Evolutionary conservation across 2,113 vertebrate species (phyloP).

Genomic region (Macquaria ambigua): DNA sequence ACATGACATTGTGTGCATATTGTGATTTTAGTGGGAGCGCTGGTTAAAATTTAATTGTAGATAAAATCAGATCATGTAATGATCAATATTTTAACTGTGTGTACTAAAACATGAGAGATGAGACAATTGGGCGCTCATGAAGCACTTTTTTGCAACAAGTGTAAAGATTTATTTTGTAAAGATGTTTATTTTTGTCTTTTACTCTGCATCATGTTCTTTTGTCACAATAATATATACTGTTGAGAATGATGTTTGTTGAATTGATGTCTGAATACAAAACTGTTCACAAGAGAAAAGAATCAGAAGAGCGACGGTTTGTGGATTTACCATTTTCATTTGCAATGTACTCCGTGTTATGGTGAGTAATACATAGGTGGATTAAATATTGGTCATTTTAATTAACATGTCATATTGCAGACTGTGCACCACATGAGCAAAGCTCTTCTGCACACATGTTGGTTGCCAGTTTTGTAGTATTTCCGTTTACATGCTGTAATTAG

Average conservation of each 20-base stretch:
- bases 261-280: constrained; percentile 56
- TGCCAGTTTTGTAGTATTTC: constrained; percentile 37
- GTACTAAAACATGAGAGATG: constrained; percentile 51
- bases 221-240: constrained; percentile 72
- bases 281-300: constrained; percentile 10
- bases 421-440: constrained; percentile 12
- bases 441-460: constrained; percentile 19
- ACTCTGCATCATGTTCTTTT: constrained; percentile 71
- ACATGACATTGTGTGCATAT: constrained; percentile 45
- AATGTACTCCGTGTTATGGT: constrained; percentile 19
- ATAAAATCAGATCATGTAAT: constrained; percentile 61
- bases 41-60: constrained; percentile 52
- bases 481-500: constrained; percentile 47
- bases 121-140: constrained; percentile 69
- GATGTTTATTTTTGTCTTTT: constrained; percentile 77
- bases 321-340: constrained; percentile 31
- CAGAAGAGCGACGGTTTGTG: neutral
- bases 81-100: constrained; percentile 58
- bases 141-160: constrained; percentile 84
- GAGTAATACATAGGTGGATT: constrained; percentile 29
- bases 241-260: constrained; percentile 57
- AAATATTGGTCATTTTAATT: constrained; percentile 46
- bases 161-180: constrained; percentile 82
- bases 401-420: constrained; percentile 19
- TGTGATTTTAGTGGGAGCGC: constrained; percentile 38